A percentile compares a stretch with the other conserved stretches of the same genome.
Conservation (phyloP, 2,888 invertebrate genomes). For the Orthosia gothica region DNA sequence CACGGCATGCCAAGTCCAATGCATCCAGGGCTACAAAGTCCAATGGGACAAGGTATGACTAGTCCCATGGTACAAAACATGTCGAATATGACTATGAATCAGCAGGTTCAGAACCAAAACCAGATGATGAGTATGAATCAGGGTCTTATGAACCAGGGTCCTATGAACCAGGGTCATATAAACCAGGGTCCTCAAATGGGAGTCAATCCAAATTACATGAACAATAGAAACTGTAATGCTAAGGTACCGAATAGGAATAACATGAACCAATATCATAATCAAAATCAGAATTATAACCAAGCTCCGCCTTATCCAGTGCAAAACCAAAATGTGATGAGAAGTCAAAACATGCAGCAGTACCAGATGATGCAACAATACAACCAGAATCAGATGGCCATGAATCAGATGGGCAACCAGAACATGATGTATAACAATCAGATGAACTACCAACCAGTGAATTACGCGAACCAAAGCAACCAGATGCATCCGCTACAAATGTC, state of each 20-base stretch:
- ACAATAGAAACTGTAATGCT: slow-evolving; percentile 79
- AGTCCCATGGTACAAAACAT: slow-evolving; percentile 88
- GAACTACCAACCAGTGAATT: slow-evolving; percentile 83
- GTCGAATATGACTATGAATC: slow-evolving; percentile 84
- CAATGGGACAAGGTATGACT: slow-evolving; percentile 85
- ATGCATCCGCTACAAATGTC: slow-evolving; percentile 88
- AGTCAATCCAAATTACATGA: slow-evolving; percentile 77
- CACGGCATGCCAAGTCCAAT: slow-evolving; percentile 88
- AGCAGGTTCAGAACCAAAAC: slow-evolving; percentile 79
- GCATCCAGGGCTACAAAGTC: slow-evolving; percentile 87
- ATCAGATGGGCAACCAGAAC: slow-evolving; percentile 81
- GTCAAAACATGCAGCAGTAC: slow-evolving; percentile 85
- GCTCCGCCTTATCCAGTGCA: slow-evolving; percentile 82
- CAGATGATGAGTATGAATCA: slow-evolving; percentile 80
- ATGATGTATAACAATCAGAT: slow-evolving; percentile 82
- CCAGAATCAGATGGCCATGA: slow-evolving; percentile 81
- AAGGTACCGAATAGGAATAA: slow-evolving; percentile 84
- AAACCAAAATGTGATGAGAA: slow-evolving; percentile 82
- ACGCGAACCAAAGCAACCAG: slow-evolving; percentile 81
- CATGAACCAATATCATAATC: slow-evolving; percentile 84
- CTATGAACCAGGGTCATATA: slow-evolving; percentile 69
- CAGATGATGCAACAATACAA: slow-evolving; percentile 86
- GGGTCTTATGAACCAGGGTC: slow-evolving; percentile 64
- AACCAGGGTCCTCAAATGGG: slow-evolving; percentile 76
- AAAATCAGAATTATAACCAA: slow-evolving; percentile 84